Conservation (phyloP, 2,113 vertebrate genomes). For the Neogale vison region DNA sequence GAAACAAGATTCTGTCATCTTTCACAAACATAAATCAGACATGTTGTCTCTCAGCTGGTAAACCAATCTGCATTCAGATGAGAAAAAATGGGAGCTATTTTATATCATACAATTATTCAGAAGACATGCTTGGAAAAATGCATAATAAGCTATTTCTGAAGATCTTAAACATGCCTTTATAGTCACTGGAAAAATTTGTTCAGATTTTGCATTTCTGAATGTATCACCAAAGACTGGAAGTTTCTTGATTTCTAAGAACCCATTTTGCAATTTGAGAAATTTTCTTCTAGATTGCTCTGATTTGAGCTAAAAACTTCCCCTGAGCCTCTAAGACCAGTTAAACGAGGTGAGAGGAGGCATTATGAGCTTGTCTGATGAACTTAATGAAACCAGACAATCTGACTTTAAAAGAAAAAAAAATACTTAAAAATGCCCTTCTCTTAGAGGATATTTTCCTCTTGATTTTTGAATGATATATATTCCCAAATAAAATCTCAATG, state of each 20-base stretch:
- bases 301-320: conserved; percentile 18
- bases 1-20: not conserved
- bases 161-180: not conserved
- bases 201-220: conserved; percentile 24
- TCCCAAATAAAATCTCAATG: not conserved
- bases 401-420: not conserved
- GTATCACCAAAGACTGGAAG: not conserved
- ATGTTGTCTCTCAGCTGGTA: not conserved
- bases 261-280: conserved; percentile 47
- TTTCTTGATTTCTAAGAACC: conserved; percentile 31
- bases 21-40: not conserved
- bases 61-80: not conserved
- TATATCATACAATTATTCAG: not conserved
- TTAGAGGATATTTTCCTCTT: conserved; percentile 8
- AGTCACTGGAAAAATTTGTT: not conserved
- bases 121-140: conserved; percentile 23
- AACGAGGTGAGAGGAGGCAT: not conserved
- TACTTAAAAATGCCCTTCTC: not conserved
- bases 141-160: conserved; percentile 28
- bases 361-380: not conserved
- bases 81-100: conserved; percentile 12
- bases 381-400: conserved; percentile 30
- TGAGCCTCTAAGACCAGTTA: conserved; percentile 36
- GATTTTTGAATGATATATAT: not conserved
- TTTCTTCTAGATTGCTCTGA: conserved; percentile 17